A percentile compares a stretch with the other conserved stretches of the same genome.
phyloP scores from a whole-genome alignment of 2,113 vertebrate genomes.

The Neogobius melanostomus region DNA sequence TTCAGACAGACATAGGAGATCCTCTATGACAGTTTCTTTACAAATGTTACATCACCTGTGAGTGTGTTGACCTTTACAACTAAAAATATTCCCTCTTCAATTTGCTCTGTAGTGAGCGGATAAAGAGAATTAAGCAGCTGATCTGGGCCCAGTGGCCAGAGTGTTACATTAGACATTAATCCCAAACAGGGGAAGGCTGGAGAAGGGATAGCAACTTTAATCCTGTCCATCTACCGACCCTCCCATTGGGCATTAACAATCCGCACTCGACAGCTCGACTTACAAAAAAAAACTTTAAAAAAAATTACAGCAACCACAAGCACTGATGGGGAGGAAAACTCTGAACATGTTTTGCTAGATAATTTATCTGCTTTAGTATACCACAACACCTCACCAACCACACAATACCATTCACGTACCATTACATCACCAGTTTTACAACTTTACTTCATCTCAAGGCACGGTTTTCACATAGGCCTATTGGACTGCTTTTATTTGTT shows the following conservation, averaged over 20 bases:
- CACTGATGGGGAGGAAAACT: background rate
- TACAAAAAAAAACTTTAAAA: background rate
- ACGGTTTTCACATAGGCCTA: too few species aligned
- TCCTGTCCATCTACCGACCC: conserved; percentile 48
- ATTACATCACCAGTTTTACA: too few species aligned
- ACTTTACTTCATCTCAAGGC: too few species aligned
- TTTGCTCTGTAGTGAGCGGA: conserved; percentile 60
- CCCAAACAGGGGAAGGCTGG: conserved; percentile 65
- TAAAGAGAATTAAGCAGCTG: conserved; percentile 74
- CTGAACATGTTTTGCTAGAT: too few species aligned
- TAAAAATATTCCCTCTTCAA: conserved; percentile 57
- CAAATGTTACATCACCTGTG: conserved; percentile 50
- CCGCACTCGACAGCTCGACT: background rate
- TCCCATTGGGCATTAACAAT: conserved; percentile 23
- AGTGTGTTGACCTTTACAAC: conserved; percentile 40
- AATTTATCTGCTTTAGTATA: too few species aligned
- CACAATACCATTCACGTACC: too few species aligned
- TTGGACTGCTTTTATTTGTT: too few species aligned
- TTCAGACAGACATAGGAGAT: background rate
- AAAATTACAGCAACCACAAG: background rate
- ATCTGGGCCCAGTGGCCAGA: conserved; percentile 73
- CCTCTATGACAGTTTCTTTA: conserved; percentile 14
- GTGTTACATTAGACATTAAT: conserved; percentile 79
- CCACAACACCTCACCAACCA: too few species aligned
- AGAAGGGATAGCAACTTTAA: conserved; percentile 67